Conservation (phyloP, 2,888 invertebrate genomes). For the Morpho achilles region DNA sequence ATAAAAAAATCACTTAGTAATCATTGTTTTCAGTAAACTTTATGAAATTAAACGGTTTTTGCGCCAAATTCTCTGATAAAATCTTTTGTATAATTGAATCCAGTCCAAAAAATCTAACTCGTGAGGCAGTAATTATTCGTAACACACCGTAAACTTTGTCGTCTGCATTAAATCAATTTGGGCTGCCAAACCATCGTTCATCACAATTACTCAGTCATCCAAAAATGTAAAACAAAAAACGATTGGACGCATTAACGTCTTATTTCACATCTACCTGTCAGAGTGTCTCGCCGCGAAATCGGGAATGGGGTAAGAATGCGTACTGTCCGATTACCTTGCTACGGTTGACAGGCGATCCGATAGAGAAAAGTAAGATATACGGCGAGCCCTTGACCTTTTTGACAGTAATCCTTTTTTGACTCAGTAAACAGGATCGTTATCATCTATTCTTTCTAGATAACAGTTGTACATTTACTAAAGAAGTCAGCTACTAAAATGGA, state of each 20-base stretch:
- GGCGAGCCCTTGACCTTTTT: slow-evolving; percentile 23
- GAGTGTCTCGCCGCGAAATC: slow-evolving; percentile 23
- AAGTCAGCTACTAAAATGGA: too few relatives aligned
- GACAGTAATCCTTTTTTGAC: slow-evolving; percentile 10
- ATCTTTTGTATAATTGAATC: neutral
- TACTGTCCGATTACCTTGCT: slow-evolving; percentile 13
- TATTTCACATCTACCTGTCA: slow-evolving; percentile 26
- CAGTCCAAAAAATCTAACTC: neutral
- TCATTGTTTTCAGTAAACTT: too few relatives aligned
- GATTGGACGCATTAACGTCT: slow-evolving; percentile 9
- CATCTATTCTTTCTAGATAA: too few relatives aligned
- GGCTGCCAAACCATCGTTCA: slow-evolving; percentile 5
- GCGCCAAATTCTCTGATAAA: too few relatives aligned
- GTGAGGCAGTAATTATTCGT: too few relatives aligned
- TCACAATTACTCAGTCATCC: slow-evolving; percentile 7
- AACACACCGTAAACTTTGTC: too few relatives aligned
- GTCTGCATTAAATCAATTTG: neutral
- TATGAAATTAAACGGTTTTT: too few relatives aligned
- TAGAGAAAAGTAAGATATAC: too few relatives aligned
- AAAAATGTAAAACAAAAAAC: slow-evolving; percentile 7
- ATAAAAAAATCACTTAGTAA: too few relatives aligned
- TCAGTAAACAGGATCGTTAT: neutral
- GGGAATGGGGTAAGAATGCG: slow-evolving; percentile 20
- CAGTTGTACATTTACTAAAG: too few relatives aligned
- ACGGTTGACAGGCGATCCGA: neutral